Base-by-base conservation (phyloP, 1,140 invertebrate genomes). In the Myzus persicae region DNA sequence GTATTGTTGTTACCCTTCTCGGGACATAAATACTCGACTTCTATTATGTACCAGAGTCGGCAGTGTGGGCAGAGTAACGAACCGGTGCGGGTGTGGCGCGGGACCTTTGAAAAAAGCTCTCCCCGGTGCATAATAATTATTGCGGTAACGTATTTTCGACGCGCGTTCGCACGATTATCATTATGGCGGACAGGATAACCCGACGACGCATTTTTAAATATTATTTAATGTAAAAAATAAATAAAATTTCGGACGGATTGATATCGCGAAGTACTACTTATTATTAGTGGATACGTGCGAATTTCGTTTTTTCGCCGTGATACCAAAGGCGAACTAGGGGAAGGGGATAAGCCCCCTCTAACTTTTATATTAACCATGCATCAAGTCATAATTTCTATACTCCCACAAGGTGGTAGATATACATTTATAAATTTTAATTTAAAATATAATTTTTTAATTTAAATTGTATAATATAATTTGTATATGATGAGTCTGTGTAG, bases 71-170 rank as follows among this genome's bases (percentile, higher is more conserved):
- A n/a, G 59, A 51, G 48, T 1, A 20, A 6, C 11, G 31, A 14
- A n/a, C 11, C 5, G 20, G 42, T 1, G 42, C 14, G 44, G 26
- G 40, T 24, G 82, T 31, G 40, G 8, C 9, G 11, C 38, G 40
- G 40, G 38, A 59, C 51, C 90, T 91, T 76, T 91, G 14, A 76
- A 91, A 88, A 91, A 91, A 81, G n/a, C 51, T 42, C 54, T 44
- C 51, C 11, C 51, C 40, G 40, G 42, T 38, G 89, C 89, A 40
- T 90, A 90, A 54, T 90, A 90, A 67, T 90, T 76, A 76, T 76
- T 42, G 38, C 54, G 51, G 38, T 42, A 90, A 67, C 40, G 40
- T 82, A 48, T 59, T 90, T 67, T 90, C 38, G 40, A 90, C 51
- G 26, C 22, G 88, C 24, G 14, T 26, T 84, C 31, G 26, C 89